Evolutionary conservation across 2,888 invertebrate genomes (phyloP).

Genomic region (Cataglyphis albicans): DNA sequence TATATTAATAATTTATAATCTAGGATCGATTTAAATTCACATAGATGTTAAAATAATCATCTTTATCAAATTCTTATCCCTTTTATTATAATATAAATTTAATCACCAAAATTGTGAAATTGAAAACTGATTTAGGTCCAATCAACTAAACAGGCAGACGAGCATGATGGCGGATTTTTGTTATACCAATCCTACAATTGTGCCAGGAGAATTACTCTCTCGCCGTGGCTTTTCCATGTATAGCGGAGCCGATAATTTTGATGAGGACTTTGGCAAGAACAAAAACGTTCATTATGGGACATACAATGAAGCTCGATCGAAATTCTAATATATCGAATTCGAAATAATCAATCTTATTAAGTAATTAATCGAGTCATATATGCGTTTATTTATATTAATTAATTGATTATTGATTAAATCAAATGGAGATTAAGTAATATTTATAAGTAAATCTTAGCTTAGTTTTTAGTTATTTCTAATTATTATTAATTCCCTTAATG

Average conservation of each 20-base stretch:
- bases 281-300: conserved; percentile 70
- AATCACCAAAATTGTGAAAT: conserved; percentile 13
- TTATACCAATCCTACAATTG: conserved; percentile 87
- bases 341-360: neutral
- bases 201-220: conserved; percentile 88
- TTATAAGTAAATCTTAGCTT: neutral
- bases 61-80: neutral
- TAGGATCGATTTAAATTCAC: neutral
- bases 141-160: conserved; percentile 79
- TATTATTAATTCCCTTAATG: conserved; percentile 19
- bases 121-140: conserved; percentile 75
- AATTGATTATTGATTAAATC: neutral
- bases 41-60: neutral
- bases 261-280: conserved; percentile 73
- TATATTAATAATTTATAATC: neutral
- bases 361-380: neutral
- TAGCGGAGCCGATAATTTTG: conserved; percentile 85
- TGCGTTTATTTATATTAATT: neutral
- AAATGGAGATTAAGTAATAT: conserved; percentile 15
- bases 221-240: conserved; percentile 89
- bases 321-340: conserved; percentile 74
- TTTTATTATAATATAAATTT: neutral
- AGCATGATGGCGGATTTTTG: conserved; percentile 85
- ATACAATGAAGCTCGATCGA: conserved; percentile 78
- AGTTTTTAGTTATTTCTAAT: conserved; percentile 1